Evolutionary conservation across 2,797 vertebrate species (phyloP).

Genomic region (Betta splendens): DNA sequence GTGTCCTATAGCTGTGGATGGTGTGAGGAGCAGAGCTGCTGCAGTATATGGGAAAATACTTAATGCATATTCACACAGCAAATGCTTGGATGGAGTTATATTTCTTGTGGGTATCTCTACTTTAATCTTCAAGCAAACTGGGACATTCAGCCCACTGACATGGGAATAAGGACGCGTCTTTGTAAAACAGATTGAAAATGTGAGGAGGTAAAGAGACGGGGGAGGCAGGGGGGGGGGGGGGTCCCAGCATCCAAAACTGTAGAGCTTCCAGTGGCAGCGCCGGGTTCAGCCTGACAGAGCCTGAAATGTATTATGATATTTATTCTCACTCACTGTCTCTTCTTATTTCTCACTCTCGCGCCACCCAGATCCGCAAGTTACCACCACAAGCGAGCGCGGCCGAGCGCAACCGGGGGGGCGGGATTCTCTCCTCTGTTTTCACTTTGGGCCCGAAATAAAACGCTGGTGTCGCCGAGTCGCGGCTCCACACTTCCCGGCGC

Average conservation of each 20-base stretch:
- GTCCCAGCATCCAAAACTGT: slow-evolving; percentile 41
- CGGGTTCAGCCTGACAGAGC: slow-evolving; percentile 62
- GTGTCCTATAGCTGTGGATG: not conserved
- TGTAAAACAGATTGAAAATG: slow-evolving; percentile 48
- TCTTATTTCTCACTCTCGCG: slow-evolving; percentile 49
- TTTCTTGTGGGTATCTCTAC: slow-evolving; percentile 43
- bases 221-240: slow-evolving; percentile 4
- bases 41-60: slow-evolving; percentile 9
- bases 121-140: slow-evolving; percentile 59
- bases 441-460: slow-evolving; percentile 18
- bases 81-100: slow-evolving; percentile 26
- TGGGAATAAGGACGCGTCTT: slow-evolving; percentile 45
- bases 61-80: slow-evolving; percentile 26
- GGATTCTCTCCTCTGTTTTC: slow-evolving; percentile 19
- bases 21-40: slow-evolving; percentile 5
- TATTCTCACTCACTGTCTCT: slow-evolving; percentile 60
- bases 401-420: slow-evolving; percentile 13
- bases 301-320: slow-evolving; percentile 59
- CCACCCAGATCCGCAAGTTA: slow-evolving; percentile 18
- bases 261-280: slow-evolving; percentile 50
- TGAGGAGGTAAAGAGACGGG: slow-evolving; percentile 21
- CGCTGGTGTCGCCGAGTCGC: too few relatives aligned
- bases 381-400: slow-evolving; percentile 7
- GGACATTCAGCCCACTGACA: slow-evolving; percentile 43
- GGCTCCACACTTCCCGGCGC: slow-evolving; percentile 19